Base-by-base conservation (phyloP, 2,888 invertebrate genomes). In the Panorpa germanica region DNA sequence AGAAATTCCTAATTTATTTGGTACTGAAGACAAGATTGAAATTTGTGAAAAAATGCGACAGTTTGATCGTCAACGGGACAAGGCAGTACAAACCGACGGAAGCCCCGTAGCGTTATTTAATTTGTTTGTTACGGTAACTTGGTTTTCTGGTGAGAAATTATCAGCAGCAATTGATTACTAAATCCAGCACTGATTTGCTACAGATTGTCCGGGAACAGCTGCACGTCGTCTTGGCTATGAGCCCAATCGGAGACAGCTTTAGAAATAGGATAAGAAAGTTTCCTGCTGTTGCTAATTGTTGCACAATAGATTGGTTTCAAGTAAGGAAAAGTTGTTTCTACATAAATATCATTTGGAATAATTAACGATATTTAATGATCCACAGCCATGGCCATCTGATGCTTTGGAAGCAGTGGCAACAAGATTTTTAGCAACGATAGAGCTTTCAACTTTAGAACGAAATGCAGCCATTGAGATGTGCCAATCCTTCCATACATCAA, bases 221-320 rank as follows among this genome's bases (percentile, higher is more conserved):
- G 31, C 91, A 93, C 48, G 67, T 91, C 25, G 77, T 83, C 5
- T 53, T 93, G 27, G 73, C 82, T 2, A 86, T 91, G 83, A 86
- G 85, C 10, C 88, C 77, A 0, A 88, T 86, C 38, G 90, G 90
- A 4, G 81, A 82, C 23, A 70, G 75, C 4, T 72, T 91, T 46
- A 61, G 83, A 28, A 74, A 70, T 41, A 64, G 82, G 31, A 71
- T 91, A 17, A 62, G 90, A 31, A 90, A 86, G 51, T 93, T 91
- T 49, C 91, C 91, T 0, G 74, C 88, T 1, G 66, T 93, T 13
- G 83, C 91, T 34, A 93, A 90, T 49, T 91, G 90, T 49, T 91
- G 91, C 47, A 91, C 90, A 2, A 90, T 91, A 37, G 88, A 91
- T 50, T 91, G 91, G 91, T 85, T 91, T 52, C 86, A n/a, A n/a